Percentiles rank a stretch among this genome's conserved stretches.
phyloP scores from a whole-genome alignment of 2,888 invertebrate species.

The Drosophila imparisetae region DNA sequence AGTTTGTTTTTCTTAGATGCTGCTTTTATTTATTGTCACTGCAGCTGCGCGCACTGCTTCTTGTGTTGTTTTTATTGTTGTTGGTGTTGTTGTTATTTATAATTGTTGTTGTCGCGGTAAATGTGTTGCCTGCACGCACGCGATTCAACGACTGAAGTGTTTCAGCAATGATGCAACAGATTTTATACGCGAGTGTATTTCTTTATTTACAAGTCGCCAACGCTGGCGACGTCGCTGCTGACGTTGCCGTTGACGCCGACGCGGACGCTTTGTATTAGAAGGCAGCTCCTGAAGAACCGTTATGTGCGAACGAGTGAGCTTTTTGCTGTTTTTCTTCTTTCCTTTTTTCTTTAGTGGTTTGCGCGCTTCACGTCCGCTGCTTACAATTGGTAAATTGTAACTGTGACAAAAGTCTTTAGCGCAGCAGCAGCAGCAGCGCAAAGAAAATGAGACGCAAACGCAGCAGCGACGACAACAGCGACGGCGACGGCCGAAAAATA shows the following conservation, averaged over 20 bases:
- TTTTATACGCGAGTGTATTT: constrained; percentile 83
- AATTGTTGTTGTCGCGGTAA: constrained; percentile 56
- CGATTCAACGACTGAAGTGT: constrained; percentile 85
- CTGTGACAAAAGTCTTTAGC: constrained; percentile 82
- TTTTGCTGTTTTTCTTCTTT: constrained; percentile 25
- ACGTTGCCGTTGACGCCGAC: constrained; percentile 31
- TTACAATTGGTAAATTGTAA: constrained; percentile 84
- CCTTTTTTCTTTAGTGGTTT: constrained; percentile 8
- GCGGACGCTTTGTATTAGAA: constrained; percentile 67
- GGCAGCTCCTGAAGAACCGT: constrained; percentile 78
- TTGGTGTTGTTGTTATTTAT: constrained; percentile 32
- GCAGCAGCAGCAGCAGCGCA: constrained; percentile 43
- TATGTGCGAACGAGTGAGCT: constrained; percentile 54
- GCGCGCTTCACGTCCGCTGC: constrained; percentile 76
- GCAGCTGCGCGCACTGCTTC: constrained; percentile 57
- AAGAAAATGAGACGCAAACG: constrained; percentile 70
- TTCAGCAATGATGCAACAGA: constrained; percentile 85
- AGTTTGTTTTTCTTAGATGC: constrained; percentile 18
- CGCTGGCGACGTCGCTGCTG: constrained; percentile 57
- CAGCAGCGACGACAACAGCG: constrained; percentile 49
- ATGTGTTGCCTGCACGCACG: constrained; percentile 82
- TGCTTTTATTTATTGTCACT: constrained; percentile 33
- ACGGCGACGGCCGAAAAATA: constrained; percentile 49
- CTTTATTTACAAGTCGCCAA: constrained; percentile 75
- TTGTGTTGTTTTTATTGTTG: constrained; percentile 33